phyloP scores from a whole-genome alignment of 2,797 vertebrate genomes.

The Sebastiscus tertius region DNA sequence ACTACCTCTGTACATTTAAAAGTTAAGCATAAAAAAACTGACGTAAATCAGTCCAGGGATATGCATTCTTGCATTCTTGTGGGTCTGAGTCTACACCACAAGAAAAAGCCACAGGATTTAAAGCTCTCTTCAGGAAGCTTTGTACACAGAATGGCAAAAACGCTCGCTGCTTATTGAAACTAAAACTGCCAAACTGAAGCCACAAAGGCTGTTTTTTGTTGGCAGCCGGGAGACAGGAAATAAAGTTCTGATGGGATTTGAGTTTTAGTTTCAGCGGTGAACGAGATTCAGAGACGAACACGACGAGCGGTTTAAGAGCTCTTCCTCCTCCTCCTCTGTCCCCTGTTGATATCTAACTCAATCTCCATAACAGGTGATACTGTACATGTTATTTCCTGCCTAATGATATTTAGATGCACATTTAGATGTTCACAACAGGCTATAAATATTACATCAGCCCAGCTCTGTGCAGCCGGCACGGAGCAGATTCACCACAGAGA shows the following conservation, averaged over 20 bases:
- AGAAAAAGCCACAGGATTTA: conserved; percentile 33
- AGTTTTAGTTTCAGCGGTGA: conserved; percentile 25
- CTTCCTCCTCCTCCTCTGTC: conserved; percentile 15
- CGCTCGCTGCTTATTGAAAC: conserved; percentile 11
- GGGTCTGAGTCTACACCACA: conserved; percentile 41
- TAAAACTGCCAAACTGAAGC: conserved; percentile 12
- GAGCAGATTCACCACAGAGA: not conserved
- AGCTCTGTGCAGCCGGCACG: conserved; percentile 3
- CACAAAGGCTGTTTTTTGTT: conserved; percentile 1
- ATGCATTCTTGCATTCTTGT: conserved; percentile 54
- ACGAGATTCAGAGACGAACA: conserved; percentile 29
- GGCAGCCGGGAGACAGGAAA: conserved; percentile 41
- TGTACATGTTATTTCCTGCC: conserved; percentile 62
- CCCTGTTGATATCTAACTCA: conserved; percentile 22
- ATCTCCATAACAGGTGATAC: conserved; percentile 44
- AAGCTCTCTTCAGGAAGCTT: conserved; percentile 18
- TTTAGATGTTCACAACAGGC: conserved; percentile 59
- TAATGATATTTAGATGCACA: conserved; percentile 63
- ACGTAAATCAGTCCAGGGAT: conserved; percentile 33
- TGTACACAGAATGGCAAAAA: conserved; percentile 11
- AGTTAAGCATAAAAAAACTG: conserved; percentile 16
- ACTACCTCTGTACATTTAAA: conserved; percentile 23
- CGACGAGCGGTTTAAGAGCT: conserved; percentile 19
- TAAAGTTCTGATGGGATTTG: conserved; percentile 31
- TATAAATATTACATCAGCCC: conserved; percentile 58